A percentile compares a stretch with the other conserved stretches of the same genome.
Evolutionary conservation across 92 coral and sea anemone genomes (phyloP).

Genomic region (Epizoanthus rinbou): DNA sequence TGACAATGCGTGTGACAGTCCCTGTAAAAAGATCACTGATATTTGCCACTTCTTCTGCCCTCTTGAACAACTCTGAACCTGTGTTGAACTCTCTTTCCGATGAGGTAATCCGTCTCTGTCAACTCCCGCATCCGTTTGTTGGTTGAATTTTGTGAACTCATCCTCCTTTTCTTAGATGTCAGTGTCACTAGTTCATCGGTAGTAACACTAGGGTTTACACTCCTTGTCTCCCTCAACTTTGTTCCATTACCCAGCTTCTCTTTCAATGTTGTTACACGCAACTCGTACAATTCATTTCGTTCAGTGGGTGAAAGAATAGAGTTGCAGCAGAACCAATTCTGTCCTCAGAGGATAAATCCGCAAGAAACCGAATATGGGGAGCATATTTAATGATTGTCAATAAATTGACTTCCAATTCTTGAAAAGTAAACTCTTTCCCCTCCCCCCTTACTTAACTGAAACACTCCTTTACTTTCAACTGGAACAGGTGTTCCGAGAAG

Average conservation of each 20-base stretch:
- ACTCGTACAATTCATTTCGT: neutral
- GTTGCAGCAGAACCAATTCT: constrained; percentile 17
- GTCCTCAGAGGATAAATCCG: constrained; percentile 19
- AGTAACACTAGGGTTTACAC: neutral
- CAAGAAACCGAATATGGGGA: constrained; percentile 10
- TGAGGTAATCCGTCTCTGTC: too few species aligned
- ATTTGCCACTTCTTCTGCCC: constrained; percentile 31
- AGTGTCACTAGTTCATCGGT: neutral
- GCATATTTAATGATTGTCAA: neutral
- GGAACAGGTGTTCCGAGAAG: constrained; percentile 21
- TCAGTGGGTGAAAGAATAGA: neutral
- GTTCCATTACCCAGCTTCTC: neutral
- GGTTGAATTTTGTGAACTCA: neutral
- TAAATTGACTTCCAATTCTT: neutral
- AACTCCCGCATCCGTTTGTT: too few species aligned
- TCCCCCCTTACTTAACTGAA: constrained; percentile 13
- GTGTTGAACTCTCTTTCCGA: constrained; percentile 9
- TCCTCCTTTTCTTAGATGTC: neutral
- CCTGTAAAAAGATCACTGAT: neutral
- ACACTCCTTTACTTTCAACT: constrained; percentile 12
- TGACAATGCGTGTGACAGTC: constrained; percentile 14
- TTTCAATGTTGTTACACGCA: constrained; percentile 2
- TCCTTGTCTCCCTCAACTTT: constrained; percentile 6
- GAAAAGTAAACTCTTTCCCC: too few species aligned
- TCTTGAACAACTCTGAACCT: constrained; percentile 20